Evolutionary conservation across 1,140 invertebrate species (phyloP).

Genomic region (Lanistes nyassanus): DNA sequence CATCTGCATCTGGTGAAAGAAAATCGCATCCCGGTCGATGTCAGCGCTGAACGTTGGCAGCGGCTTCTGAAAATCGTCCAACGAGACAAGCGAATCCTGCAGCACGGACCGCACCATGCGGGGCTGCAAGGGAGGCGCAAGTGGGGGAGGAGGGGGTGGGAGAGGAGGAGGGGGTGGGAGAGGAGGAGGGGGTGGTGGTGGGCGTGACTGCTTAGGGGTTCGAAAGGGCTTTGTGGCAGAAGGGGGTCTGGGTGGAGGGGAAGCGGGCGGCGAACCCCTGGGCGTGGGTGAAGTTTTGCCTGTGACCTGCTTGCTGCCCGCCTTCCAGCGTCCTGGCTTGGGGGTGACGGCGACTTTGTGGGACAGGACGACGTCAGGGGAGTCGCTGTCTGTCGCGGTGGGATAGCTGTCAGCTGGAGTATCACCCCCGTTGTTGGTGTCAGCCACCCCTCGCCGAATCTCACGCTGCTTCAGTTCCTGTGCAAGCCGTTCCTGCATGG

Average conservation of each 20-base stretch:
- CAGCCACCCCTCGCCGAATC: slow-evolving; percentile 14
- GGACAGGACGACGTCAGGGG: slow-evolving; percentile 9
- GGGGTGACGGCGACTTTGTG: neutral
- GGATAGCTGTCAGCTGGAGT: neutral
- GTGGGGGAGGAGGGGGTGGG: slow-evolving; percentile 19
- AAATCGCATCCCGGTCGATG: slow-evolving; percentile 59
- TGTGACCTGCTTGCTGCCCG: too few relatives aligned
- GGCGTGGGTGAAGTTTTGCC: too few relatives aligned
- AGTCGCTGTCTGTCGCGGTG: neutral
- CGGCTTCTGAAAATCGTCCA: slow-evolving; percentile 50
- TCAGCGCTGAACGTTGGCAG: slow-evolving; percentile 33
- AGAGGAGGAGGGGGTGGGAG: slow-evolving; percentile 7
- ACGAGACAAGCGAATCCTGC: slow-evolving; percentile 44
- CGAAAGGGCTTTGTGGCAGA: neutral
- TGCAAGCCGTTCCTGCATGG: slow-evolving; percentile 24
- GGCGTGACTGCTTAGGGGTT: neutral
- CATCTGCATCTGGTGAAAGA: slow-evolving; percentile 62
- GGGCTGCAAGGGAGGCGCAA: slow-evolving; percentile 18
- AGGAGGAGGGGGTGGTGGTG: neutral
- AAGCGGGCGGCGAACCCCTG: too few relatives aligned
- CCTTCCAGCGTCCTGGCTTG: too few relatives aligned
- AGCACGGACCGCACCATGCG: slow-evolving; percentile 27
- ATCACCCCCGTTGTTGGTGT: neutral
- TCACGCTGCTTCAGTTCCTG: slow-evolving; percentile 21
- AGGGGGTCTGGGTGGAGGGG: neutral